Evolutionary conservation across 2,888 invertebrate genomes (phyloP).

Genomic region (Drosophila anomalata): DNA sequence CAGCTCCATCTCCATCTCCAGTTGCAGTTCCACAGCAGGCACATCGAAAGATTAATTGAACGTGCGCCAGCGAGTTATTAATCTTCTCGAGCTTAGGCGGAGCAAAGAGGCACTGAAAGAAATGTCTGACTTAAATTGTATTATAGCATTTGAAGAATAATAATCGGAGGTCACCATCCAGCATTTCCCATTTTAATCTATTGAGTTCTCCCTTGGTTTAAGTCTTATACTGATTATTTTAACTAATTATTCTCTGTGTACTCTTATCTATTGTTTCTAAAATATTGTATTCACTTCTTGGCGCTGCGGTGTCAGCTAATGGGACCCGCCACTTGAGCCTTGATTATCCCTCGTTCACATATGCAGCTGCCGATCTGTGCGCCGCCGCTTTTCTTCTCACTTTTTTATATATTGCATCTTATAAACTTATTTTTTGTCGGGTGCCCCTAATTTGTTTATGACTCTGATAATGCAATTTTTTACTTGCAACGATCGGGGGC

Average conservation of each 20-base stretch:
- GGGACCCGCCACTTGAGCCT: conserved; percentile 74
- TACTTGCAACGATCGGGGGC: conserved; percentile 47
- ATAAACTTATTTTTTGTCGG: conserved; percentile 23
- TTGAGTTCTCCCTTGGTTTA: background rate
- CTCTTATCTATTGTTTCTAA: conserved; percentile 67
- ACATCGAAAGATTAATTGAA: conserved; percentile 81
- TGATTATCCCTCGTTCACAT: conserved; percentile 50
- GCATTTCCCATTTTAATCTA: background rate
- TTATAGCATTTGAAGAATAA: background rate
- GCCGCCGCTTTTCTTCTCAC: conserved; percentile 20
- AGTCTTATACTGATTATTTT: background rate
- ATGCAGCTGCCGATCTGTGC: conserved; percentile 43
- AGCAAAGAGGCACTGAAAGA: conserved; percentile 4
- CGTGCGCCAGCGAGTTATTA: conserved; percentile 80
- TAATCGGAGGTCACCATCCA: background rate
- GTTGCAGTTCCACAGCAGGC: conserved; percentile 21
- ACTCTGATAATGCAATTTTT: conserved; percentile 77
- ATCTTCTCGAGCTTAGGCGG: conserved; percentile 79
- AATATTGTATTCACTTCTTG: conserved; percentile 72
- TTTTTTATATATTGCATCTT: conserved; percentile 15
- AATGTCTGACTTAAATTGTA: background rate
- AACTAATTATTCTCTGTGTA: background rate
- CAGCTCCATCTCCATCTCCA: conserved; percentile 3
- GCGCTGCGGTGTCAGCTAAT: conserved; percentile 76
- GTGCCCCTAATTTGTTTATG: conserved; percentile 76